Base-by-base conservation (phyloP, 2,888 invertebrate species). In the Scaptomyza flava region DNA sequence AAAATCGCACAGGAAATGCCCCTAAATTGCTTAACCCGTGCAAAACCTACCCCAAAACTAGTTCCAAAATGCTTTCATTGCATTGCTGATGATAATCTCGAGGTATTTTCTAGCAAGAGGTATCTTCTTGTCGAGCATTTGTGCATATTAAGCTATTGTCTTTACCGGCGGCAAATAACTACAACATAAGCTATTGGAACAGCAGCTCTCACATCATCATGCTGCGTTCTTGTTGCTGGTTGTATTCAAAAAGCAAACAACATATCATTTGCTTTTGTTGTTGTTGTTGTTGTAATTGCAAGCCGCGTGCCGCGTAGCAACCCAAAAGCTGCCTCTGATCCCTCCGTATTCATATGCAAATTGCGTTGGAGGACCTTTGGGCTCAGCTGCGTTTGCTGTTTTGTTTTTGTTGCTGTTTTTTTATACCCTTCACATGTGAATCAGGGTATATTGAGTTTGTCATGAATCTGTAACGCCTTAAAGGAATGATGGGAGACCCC, bases 311-410 rank as follows among this genome's bases (percentile, higher is more conserved):
- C 59, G 57, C 66, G 50, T 41, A 50, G 69, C 58, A 79, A 68
- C 66, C 68, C 53, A 68, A 71, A 75, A 61, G 62, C 68, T 66
- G 76, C 78, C 77, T 59, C 68, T 47, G 66, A 72, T 61, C 76
- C 58, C 71, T 69, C 68, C 69, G 75, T 79, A 84, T 84, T 84
- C 84, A 84, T 86, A 84, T 84, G 84, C 84, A 84, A 84, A 84
- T 84, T 77, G 73, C 65, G 72, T 81, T 81, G 73, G 72, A 77
- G 87, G 87, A 81, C 83, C 81, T 83, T 79, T 74, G 68, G 71
- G 75, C 71, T 74, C 57, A 71, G 75, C 58, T 75, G 57, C 48
- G 60, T 79, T 72, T 69, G 68, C 63, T 64, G 54, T 57, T 66
- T 72, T 73, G 57, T 45, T 48, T 48, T 51, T 52, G 46, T 46